Percentiles rank a stretch among this genome's conserved stretches.
These are phyloP conservation scores for Siderastrea siderea DNA, from an alignment of 92 coral and sea anemone species.

Conservation along the genomic window DNA sequence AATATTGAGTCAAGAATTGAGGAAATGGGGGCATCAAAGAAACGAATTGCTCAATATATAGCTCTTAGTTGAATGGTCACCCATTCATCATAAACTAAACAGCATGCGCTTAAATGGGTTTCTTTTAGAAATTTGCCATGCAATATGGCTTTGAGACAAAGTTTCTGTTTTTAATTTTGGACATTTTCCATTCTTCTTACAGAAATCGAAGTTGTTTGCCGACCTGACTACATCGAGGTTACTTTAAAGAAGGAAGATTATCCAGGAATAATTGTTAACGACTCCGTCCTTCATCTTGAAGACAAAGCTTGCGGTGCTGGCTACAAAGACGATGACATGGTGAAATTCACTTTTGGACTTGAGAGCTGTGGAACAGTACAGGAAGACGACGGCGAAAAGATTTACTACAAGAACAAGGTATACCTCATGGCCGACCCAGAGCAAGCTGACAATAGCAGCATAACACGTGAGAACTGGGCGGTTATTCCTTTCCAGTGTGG, in stretches of 20 bases:
- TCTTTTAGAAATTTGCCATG: no score
- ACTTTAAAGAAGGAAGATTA: constrained; percentile 9
- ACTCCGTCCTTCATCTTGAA: constrained; percentile 54
- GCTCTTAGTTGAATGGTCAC: no score
- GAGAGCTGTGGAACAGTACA: constrained; percentile 68
- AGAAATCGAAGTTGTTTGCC: constrained; percentile 36
- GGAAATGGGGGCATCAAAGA: no score
- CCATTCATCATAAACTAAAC: no score
- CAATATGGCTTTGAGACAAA: neutral
- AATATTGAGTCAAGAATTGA: no score
- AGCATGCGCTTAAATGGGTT: no score
- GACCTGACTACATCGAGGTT: constrained; percentile 73
- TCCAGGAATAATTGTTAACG: constrained; percentile 56
- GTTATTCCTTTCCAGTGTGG: constrained; percentile 81
- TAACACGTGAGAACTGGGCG: constrained; percentile 73
- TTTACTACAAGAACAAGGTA: constrained; percentile 61
- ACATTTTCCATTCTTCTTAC: neutral
- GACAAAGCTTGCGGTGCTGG: constrained; percentile 59
- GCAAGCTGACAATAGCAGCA: constrained; percentile 19
- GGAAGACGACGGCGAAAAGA: constrained; percentile 53
- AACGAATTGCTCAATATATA: no score
- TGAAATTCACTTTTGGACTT: constrained; percentile 59
- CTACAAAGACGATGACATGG: constrained; percentile 46
- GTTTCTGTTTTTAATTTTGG: neutral
- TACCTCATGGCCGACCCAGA: constrained; percentile 26